Evolutionary conservation across 2,797 vertebrate species (phyloP).

Genomic region (Xenentodon cancila): DNA sequence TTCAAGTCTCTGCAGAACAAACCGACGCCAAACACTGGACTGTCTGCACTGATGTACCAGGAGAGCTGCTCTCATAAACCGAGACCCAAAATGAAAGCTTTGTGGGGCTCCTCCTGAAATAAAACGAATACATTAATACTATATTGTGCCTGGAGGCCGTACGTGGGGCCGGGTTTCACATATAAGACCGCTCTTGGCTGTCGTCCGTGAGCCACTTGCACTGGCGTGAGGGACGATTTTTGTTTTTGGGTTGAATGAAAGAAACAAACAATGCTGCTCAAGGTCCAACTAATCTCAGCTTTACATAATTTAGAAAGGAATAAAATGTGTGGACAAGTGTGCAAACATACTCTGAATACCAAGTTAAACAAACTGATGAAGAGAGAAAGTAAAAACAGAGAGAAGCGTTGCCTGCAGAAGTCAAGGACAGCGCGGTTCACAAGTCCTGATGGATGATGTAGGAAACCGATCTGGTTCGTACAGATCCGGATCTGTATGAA

Average conservation of each 20-base stretch:
- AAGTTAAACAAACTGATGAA: constrained; percentile 23
- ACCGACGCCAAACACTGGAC: constrained; percentile 20
- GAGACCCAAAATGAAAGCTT: constrained; percentile 40
- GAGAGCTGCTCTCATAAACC: constrained; percentile 17
- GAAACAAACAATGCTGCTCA: constrained; percentile 55
- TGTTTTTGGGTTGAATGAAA: constrained; percentile 50
- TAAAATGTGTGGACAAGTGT: constrained; percentile 40
- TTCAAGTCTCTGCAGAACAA: constrained; percentile 33
- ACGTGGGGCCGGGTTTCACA: constrained; percentile 56
- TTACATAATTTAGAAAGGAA: constrained; percentile 66
- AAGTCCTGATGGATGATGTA: constrained; percentile 42
- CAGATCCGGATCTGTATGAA: constrained; percentile 22
- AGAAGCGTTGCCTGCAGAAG: constrained; percentile 17
- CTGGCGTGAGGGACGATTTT: constrained; percentile 40
- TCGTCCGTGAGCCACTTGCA: constrained; percentile 42
- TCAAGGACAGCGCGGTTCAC: constrained; percentile 17
- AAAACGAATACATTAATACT: constrained; percentile 63
- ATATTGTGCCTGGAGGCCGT: constrained; percentile 48
- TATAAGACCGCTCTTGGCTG: constrained; percentile 42
- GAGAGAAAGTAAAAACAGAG: constrained; percentile 21
- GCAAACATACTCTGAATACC: constrained; percentile 50
- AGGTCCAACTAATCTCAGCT: constrained; percentile 67
- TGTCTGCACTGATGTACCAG: neutral
- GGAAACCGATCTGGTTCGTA: constrained; percentile 45
- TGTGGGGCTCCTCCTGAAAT: constrained; percentile 41